These are phyloP conservation scores for Lymantria monacha DNA, from an alignment of 2,888 invertebrate genomes.

Conservation along the genomic window DNA sequence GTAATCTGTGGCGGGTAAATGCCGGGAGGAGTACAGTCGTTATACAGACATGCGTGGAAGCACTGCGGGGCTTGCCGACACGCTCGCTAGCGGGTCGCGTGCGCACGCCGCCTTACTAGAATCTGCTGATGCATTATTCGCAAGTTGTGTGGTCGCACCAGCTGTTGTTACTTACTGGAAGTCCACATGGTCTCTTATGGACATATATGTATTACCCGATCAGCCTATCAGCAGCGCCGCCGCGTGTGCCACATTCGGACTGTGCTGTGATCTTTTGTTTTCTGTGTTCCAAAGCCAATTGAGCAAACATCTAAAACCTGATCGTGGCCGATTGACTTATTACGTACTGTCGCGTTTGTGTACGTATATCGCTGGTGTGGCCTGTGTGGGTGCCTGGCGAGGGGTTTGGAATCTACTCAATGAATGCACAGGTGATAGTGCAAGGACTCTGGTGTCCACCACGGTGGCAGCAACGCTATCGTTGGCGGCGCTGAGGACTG, in stretches of 20 bases:
- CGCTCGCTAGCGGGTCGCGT: constrained; percentile 80
- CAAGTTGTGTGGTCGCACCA: constrained; percentile 88
- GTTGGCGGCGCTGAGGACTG: constrained; percentile 85
- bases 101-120: constrained; percentile 81
- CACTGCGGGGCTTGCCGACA: constrained; percentile 85
- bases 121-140: constrained; percentile 87
- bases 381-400: constrained; percentile 94
- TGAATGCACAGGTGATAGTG: constrained; percentile 84
- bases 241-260: constrained; percentile 86
- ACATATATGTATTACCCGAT: constrained; percentile 86
- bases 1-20: constrained; percentile 55
- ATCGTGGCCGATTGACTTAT: constrained; percentile 85
- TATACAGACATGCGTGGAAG: constrained; percentile 84
- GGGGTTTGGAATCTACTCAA: constrained; percentile 92
- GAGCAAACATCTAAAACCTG: constrained; percentile 81
- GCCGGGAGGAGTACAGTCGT: constrained; percentile 49
- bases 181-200: constrained; percentile 91
- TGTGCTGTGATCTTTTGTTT: constrained; percentile 86
- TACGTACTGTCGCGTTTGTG: constrained; percentile 88
- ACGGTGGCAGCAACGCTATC: constrained; percentile 86
- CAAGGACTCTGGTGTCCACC: constrained; percentile 83
- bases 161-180: constrained; percentile 94
- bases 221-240: constrained; percentile 83
- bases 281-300: constrained; percentile 86
- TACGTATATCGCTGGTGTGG: constrained; percentile 88